Percentiles rank a stretch among this genome's conserved stretches.
Conservation (phyloP, 2,888 invertebrate genomes). For the Dolichopus griseipennis region DNA sequence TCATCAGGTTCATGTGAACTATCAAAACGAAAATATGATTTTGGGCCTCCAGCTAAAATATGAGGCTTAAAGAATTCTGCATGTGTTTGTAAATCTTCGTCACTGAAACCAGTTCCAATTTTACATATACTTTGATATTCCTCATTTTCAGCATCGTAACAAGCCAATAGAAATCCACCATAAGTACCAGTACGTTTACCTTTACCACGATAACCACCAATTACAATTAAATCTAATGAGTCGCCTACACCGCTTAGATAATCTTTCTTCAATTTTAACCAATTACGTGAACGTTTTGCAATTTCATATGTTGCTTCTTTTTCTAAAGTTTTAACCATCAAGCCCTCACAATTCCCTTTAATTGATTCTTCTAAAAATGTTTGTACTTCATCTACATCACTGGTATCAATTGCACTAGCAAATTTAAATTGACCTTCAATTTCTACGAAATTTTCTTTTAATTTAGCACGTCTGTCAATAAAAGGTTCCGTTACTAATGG, state of each 20-base stretch:
- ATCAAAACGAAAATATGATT: constrained; percentile 76
- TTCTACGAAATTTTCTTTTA: constrained; percentile 62
- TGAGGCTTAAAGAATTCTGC: constrained; percentile 66
- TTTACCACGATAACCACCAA: constrained; percentile 88
- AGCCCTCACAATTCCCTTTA: constrained; percentile 94
- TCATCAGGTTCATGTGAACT: constrained; percentile 66
- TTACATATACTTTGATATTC: constrained; percentile 90
- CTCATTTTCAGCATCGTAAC: constrained; percentile 81
- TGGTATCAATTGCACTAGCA: constrained; percentile 74
- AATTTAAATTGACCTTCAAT: constrained; percentile 77
- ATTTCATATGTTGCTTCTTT: constrained; percentile 90
- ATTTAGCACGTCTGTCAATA: constrained; percentile 58
- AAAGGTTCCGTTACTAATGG: constrained; percentile 75
- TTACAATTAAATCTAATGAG: constrained; percentile 88
- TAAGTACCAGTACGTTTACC: constrained; percentile 88
- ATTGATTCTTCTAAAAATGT: constrained; percentile 90
- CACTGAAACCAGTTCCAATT: constrained; percentile 71
- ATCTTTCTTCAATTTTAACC: constrained; percentile 96
- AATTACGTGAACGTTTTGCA: constrained; percentile 86
- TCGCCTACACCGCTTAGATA: constrained; percentile 95
- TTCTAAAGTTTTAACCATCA: constrained; percentile 94
- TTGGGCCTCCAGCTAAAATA: constrained; percentile 65
- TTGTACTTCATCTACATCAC: constrained; percentile 82
- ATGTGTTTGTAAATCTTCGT: constrained; percentile 74
- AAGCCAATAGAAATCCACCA: constrained; percentile 92